Evolutionary conservation across 2,888 invertebrate genomes (phyloP).

Genomic region (Julus scanicus): DNA sequence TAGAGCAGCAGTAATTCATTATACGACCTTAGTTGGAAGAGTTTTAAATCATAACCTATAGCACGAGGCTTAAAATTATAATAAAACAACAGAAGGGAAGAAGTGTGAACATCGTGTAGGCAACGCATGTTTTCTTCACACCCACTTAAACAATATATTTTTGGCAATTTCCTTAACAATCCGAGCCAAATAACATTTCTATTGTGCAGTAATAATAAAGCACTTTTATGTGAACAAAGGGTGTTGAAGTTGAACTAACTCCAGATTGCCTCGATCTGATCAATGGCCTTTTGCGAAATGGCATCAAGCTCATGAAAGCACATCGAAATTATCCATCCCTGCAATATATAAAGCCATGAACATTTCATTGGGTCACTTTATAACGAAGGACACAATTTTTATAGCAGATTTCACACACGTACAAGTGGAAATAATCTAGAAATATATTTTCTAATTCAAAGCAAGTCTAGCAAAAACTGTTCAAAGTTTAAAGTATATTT

Average conservation of each 20-base stretch:
- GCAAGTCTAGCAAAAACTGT: too few relatives aligned
- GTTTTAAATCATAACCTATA: background rate
- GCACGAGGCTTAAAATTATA: background rate
- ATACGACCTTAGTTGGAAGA: background rate
- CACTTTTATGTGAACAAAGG: constrained; percentile 34
- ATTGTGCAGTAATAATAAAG: constrained; percentile 23
- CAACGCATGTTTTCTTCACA: background rate
- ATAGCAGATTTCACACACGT: too few relatives aligned
- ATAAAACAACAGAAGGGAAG: background rate
- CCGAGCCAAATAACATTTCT: constrained; percentile 34
- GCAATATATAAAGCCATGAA: constrained; percentile 15
- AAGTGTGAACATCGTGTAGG: background rate
- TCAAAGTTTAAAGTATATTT: too few relatives aligned
- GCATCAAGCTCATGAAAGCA: constrained; percentile 1
- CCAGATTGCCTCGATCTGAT: constrained; percentile 20
- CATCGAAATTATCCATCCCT: background rate
- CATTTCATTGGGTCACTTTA: background rate
- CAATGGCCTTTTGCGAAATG: background rate
- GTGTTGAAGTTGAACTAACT: constrained; percentile 30
- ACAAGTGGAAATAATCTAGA: too few relatives aligned
- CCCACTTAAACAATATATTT: constrained; percentile 31
- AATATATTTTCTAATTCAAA: too few relatives aligned
- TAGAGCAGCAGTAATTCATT: background rate
- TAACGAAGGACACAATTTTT: background rate
- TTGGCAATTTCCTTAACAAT: constrained; percentile 36